These are phyloP conservation scores for Sebastes taczanowskii DNA, from an alignment of 2,797 vertebrate genomes.

Conservation along the genomic window DNA sequence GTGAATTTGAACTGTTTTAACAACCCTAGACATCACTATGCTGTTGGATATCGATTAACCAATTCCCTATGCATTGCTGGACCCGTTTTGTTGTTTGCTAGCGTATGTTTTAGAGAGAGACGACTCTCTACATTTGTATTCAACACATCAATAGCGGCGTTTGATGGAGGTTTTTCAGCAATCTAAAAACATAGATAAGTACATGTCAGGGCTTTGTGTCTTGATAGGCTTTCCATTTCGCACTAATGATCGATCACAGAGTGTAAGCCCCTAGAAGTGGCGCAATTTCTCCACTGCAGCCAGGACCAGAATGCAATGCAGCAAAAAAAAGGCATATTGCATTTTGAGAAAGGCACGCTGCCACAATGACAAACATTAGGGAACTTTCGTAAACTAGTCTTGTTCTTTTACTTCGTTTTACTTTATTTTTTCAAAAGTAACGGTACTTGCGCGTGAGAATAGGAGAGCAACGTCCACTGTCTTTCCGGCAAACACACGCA, in stretches of 20 bases:
- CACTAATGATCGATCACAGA: not conserved
- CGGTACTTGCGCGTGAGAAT: not conserved
- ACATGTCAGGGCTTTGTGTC: not conserved
- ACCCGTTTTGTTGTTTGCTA: not conserved
- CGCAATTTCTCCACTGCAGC: not conserved
- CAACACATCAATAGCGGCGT: not conserved
- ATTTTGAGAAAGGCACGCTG: not conserved
- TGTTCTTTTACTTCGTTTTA: not conserved
- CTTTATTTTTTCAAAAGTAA: not conserved
- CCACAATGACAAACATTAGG: not conserved
- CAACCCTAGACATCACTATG: not conserved
- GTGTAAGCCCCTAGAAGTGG: not conserved
- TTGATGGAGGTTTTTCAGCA: not conserved
- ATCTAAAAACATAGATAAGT: not conserved
- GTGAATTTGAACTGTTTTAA: not conserved
- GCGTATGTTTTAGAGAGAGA: not conserved
- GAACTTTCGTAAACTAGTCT: not conserved
- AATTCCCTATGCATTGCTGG: not conserved
- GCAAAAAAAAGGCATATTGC: not conserved
- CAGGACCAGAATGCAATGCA: not conserved
- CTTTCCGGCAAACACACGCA: too few relatives aligned
- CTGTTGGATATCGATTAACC: not conserved
- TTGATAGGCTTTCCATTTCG: not conserved
- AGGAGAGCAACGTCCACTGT: accelerated
- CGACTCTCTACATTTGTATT: not conserved